phyloP scores from a whole-genome alignment of 2,797 vertebrate species.

The Alcedo quadribrachys region DNA sequence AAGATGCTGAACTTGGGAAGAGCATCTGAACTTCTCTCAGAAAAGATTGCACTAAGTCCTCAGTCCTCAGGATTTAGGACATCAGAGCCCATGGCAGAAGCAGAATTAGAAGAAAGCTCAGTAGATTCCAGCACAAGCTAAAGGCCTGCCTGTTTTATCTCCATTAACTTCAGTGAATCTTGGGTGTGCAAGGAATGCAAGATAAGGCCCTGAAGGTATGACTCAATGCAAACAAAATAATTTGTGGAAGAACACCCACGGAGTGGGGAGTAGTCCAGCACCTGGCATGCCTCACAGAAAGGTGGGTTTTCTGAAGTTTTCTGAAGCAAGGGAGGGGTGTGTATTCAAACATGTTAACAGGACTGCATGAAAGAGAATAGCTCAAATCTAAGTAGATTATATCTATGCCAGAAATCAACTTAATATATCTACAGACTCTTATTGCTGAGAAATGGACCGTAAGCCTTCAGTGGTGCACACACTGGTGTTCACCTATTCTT shows the following conservation, averaged over 20 bases:
- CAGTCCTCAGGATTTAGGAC: not conserved
- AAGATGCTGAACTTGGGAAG: not conserved
- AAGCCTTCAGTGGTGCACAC: not conserved
- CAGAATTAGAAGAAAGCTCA: not conserved
- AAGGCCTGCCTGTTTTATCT: constrained; percentile 25
- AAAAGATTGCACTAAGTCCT: not conserved
- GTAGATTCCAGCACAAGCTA: not conserved
- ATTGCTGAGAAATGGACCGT: constrained; percentile 1
- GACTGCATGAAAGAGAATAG: constrained; percentile 56
- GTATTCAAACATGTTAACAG: constrained; percentile 53
- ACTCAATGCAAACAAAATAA: constrained; percentile 58
- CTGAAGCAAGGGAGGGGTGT: constrained; percentile 33
- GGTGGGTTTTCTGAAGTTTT: constrained; percentile 64
- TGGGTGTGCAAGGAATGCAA: constrained; percentile 59
- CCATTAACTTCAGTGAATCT: not conserved
- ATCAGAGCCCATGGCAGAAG: not conserved
- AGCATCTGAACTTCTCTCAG: not conserved
- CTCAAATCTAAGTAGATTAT: constrained; percentile 25
- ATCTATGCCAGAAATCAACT: constrained; percentile 55
- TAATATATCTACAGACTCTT: constrained; percentile 2
- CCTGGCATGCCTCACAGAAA: constrained; percentile 58
- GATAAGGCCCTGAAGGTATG: constrained; percentile 38
- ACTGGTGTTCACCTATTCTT: not conserved
- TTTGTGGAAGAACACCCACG: constrained; percentile 64
- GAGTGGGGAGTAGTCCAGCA: constrained; percentile 42